Conservation (phyloP, 2,888 invertebrate genomes). For the Hymenopus coronatus region DNA sequence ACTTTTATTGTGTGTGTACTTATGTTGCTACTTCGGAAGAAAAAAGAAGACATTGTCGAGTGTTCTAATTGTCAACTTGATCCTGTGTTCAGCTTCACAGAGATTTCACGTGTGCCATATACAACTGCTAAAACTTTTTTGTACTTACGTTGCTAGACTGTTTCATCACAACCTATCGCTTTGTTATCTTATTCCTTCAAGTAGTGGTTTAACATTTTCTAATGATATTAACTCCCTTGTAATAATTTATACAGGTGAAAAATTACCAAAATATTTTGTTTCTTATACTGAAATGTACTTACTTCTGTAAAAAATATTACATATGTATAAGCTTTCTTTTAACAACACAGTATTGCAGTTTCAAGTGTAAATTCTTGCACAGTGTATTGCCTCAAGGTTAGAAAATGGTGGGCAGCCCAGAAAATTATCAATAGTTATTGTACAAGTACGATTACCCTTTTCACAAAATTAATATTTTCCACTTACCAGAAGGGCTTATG, state of each 20-base stretch:
- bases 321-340: not conserved
- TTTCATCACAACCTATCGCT: not conserved
- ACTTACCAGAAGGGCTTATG: no score
- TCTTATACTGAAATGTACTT: not conserved
- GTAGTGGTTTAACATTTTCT: not conserved
- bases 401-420: not conserved
- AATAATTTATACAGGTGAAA: not conserved
- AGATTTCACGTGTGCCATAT: not conserved
- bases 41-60: no score
- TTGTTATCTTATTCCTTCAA: not conserved
- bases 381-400: not conserved
- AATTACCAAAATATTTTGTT: not conserved
- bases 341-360: not conserved
- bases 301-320: not conserved
- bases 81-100: not conserved
- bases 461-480: no score
- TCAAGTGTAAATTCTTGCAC: not conserved
- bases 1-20: not conserved
- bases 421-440: not conserved
- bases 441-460: no score
- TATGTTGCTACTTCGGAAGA: not conserved
- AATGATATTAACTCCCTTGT: not conserved
- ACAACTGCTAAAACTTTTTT: not conserved
- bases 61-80: not conserved
- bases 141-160: not conserved